Evolutionary conservation across 2,113 vertebrate species (phyloP), one percentile per base, ranked within the genome.

Genomic region (Piprites chloris): DNA sequence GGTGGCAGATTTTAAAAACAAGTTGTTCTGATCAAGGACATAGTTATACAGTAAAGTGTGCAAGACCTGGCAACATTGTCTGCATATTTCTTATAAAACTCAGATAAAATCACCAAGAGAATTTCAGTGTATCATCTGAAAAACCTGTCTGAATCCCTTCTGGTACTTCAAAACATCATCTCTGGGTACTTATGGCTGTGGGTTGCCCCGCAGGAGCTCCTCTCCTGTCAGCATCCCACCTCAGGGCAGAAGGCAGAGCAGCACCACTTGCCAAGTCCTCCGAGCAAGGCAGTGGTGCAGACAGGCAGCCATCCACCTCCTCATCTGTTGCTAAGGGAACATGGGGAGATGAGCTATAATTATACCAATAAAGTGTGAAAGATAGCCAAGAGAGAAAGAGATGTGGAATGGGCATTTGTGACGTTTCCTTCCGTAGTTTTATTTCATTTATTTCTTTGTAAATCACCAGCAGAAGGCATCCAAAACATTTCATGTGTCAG

Each of bases 281-380:
- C 0, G 2, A 74, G 61, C 6, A 11, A 90, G 73, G 65, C 87
- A 49, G 61, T 20, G 1, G 42, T 4, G 5, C 0, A 0, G 95
- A 77, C 90, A 92, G 39, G 78, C 85, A 91, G 77, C 46, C 86
- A 90, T 91, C 44, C 52, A 88, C 78, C 89, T 94, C 90, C 52
- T 91, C 78, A 66, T 95, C 90, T 97, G 82, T 94, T 97, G 91
- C 89, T 92, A 90, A 46, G 96, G 78, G 83, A 96, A 94, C 90
- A 67, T 16, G 41, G 77, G 46, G 78, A 93, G 59, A 93, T 7
- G 37, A 88, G 82, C 85, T 95, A 78, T 92, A 95, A 97, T 95
- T 96, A 85, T 67, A 93, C 66, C 76, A 91, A 78, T 59, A 76
- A 95, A 81, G n/a, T 49, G 12, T 85, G 85, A 95, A 81, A 96